Conservation (phyloP, 2,113 vertebrate species). For the Charina bottae region DNA sequence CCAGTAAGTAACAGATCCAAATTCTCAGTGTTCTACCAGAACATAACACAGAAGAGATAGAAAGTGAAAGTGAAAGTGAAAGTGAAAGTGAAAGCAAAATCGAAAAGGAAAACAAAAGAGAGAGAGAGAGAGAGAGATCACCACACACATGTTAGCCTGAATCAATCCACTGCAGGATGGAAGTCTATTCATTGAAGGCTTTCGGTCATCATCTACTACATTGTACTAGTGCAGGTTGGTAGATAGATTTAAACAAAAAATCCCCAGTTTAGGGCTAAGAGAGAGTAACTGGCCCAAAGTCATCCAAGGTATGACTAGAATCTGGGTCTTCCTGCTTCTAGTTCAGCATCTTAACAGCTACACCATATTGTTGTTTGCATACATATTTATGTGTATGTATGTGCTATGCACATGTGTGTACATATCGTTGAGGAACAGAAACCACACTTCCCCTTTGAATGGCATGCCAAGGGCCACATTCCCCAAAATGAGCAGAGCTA, state of each 20-base stretch:
- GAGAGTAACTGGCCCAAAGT: neutral
- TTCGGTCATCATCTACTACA: neutral
- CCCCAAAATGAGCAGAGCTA: neutral
- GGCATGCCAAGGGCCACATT: neutral
- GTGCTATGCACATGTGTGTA: neutral
- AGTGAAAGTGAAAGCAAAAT: too few species aligned
- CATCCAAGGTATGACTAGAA: neutral
- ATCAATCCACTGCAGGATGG: neutral
- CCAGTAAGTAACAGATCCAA: neutral
- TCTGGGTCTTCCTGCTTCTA: neutral
- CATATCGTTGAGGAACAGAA: neutral
- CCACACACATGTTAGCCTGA: neutral
- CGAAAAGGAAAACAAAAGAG: too few species aligned
- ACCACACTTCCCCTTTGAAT: neutral
- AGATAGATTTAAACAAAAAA: too few species aligned
- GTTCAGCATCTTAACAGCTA: neutral
- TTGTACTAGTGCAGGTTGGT: too few species aligned
- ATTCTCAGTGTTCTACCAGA: neutral
- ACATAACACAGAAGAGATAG: too few species aligned
- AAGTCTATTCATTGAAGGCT: neutral
- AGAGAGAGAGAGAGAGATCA: neutral
- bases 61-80: too few species aligned
- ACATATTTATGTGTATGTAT: too few species aligned
- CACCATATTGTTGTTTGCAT: neutral
- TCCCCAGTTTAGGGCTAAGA: too few species aligned